Evolutionary conservation across 2,888 invertebrate species (phyloP), one percentile per base, ranked within the genome.

Genomic region (Protodeltote pygarga): DNA sequence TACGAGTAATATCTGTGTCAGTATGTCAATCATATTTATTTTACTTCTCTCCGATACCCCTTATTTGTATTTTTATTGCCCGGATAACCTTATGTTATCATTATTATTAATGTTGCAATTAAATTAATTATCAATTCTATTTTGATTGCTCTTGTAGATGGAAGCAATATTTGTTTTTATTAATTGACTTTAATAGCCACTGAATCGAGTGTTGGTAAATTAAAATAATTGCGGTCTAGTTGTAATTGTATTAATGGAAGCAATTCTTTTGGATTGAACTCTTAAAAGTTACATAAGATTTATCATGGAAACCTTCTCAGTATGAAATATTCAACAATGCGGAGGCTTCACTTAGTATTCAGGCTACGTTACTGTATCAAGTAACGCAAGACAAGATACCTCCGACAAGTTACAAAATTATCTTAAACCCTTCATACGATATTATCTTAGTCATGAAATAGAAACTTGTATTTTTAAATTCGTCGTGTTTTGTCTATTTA

Each of bases 291-390:
- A 34, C 63, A 35, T 46, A 60, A 70, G 35, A 46, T 1, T 15
- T 24, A 40, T n/a, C 61, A 63, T 69, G 71, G 59, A 59, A 72
- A 71, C 71, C 71, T 74, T 72, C 60, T 65, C 66, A 54, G 28
- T 73, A 82, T 83, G 81, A 79, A 81, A 81, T 82, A 87, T 86
- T 83, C 79, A 85, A 79, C 77, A 76, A 71, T 70, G 71, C 66
- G 53, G 71, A 66, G 57, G 58, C 63, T 77, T 77, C 79, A 53
- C 71, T 87, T 83, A 67, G 79, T 89, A 89, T 89, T 87, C 89
- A 80, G 84, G 78, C 65, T 83, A 70, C 75, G 79, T 79, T 58
- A 72, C 39, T 74, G 61, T 74, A 74, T 74, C 77, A 72, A 59
- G 64, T 83, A 79, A 81, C 73, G 81, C 73, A 80, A 83, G 64